These are phyloP conservation scores for Acrocephalus scirpaceus DNA, from an alignment of 2,797 vertebrate species.

Conservation along the genomic window DNA sequence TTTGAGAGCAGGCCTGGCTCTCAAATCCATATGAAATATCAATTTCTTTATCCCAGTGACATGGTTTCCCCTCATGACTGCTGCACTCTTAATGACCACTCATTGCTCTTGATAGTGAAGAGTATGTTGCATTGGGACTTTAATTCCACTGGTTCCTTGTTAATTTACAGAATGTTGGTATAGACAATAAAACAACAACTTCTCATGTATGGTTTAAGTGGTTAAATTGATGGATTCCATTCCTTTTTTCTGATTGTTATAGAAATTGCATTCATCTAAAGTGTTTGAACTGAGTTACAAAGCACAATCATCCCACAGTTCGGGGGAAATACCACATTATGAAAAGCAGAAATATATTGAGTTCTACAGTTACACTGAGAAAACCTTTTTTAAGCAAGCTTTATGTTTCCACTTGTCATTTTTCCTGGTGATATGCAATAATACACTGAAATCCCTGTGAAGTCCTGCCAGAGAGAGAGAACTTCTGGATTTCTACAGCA, in stretches of 20 bases:
- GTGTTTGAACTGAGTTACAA: neutral
- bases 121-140: neutral
- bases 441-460: neutral
- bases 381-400: neutral
- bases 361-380: neutral
- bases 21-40: neutral
- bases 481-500: neutral
- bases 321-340: neutral
- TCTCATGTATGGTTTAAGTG: neutral
- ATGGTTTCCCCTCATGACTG: neutral
- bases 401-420: constrained; percentile 14
- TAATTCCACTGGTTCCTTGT: neutral
- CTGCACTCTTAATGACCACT: neutral
- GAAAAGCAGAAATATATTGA: neutral
- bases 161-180: neutral
- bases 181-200: neutral
- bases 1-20: neutral
- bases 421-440: constrained; percentile 20
- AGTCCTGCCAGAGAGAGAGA: neutral
- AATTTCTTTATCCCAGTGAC: neutral
- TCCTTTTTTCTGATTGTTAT: neutral
- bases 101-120: neutral
- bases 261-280: neutral
- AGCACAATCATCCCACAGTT: neutral
- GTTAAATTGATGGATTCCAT: neutral